Evolutionary conservation across 2,888 invertebrate species (phyloP).

Genomic region (Lasioglossum zephyrum): DNA sequence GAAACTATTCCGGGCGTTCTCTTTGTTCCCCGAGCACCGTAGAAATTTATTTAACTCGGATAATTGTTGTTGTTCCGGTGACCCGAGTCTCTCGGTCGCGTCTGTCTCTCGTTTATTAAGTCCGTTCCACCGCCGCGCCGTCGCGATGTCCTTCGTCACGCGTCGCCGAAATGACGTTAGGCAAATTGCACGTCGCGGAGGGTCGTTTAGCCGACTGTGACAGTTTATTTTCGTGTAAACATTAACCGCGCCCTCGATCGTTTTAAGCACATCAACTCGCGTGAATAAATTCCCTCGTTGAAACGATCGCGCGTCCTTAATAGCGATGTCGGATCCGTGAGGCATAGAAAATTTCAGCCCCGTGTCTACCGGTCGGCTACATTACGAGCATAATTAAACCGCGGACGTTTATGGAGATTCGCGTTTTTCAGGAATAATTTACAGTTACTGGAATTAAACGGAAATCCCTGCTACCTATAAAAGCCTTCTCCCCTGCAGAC

Average conservation of each 20-base stretch:
- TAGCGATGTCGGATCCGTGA: not conserved
- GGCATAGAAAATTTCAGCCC: not conserved
- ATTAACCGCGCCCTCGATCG: not conserved
- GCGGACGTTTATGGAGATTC: slow-evolving; percentile 3
- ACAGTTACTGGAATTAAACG: not conserved
- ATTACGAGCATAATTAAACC: slow-evolving; percentile 12
- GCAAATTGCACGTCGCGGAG: slow-evolving; percentile 42
- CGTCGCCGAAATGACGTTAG: slow-evolving; percentile 46
- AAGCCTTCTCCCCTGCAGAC: not conserved
- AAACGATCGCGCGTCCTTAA: not conserved
- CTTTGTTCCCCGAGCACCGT: slow-evolving; percentile 46
- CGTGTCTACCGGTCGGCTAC: not conserved
- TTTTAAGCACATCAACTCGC: not conserved
- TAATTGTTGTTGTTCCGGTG: slow-evolving; percentile 47
- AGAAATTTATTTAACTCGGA: slow-evolving; percentile 58
- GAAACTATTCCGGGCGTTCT: slow-evolving; percentile 31
- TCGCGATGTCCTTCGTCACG: slow-evolving; percentile 57
- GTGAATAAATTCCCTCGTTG: not conserved
- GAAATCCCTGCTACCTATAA: not conserved
- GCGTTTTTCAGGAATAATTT: slow-evolving; percentile 1
- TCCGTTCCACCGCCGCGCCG: slow-evolving; percentile 17
- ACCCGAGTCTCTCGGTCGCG: not conserved
- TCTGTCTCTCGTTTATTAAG: slow-evolving; percentile 40
- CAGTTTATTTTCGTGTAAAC: slow-evolving; percentile 47
- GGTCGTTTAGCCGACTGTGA: slow-evolving; percentile 21